A percentile compares a stretch with the other conserved stretches of the same genome.
Evolutionary conservation across 2,797 vertebrate species (phyloP).

Genomic region (Premnoplex brunnescens): DNA sequence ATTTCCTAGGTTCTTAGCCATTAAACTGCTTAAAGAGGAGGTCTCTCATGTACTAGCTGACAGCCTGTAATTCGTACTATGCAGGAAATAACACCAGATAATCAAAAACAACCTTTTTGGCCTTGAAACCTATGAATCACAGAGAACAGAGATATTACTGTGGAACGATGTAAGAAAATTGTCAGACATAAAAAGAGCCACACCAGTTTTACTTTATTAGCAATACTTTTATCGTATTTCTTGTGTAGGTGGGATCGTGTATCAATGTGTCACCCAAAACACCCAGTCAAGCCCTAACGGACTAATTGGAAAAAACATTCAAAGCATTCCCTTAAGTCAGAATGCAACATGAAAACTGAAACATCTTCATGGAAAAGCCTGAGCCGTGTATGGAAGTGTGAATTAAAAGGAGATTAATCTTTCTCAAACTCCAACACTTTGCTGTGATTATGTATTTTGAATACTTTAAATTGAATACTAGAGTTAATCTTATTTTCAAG

Average conservation of each 20-base stretch:
- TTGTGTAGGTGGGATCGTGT: background rate
- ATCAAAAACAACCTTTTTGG: conserved; percentile 6
- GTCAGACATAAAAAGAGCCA: background rate
- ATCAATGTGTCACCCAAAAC: background rate
- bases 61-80: conserved; percentile 18
- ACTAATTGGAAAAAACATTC: background rate
- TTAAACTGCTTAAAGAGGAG: conserved; percentile 34
- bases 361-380: background rate
- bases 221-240: background rate
- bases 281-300: background rate
- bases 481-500: background rate
- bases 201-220: background rate
- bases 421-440: background rate
- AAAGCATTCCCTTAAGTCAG: background rate
- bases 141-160: background rate
- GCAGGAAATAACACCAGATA: conserved; percentile 9
- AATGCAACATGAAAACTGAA: background rate
- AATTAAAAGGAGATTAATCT: background rate
- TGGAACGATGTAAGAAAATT: background rate
- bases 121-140: background rate
- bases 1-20: conserved; percentile 4
- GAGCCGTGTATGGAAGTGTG: background rate
- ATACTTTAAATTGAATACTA: background rate
- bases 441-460: background rate
- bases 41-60: conserved; percentile 2